Evolutionary conservation across 1,140 invertebrate species (phyloP).

Genomic region (Antheraea mylitta): DNA sequence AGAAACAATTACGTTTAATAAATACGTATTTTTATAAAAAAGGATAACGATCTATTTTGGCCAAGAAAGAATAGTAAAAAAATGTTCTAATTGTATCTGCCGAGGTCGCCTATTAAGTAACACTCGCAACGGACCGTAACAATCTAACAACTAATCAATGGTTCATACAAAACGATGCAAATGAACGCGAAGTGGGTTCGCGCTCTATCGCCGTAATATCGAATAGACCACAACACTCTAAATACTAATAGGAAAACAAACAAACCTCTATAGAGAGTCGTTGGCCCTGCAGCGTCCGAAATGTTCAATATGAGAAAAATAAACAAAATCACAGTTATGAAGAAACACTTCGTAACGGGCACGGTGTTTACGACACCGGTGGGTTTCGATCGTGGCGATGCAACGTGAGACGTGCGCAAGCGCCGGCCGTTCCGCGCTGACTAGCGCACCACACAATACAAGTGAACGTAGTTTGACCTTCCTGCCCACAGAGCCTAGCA

Average conservation of each 20-base stretch:
- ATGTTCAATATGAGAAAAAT: slow-evolving; percentile 51
- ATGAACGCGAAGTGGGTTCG: slow-evolving; percentile 35
- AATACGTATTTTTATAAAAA: not conserved
- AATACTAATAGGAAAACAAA: slow-evolving; percentile 25
- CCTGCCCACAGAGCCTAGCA: slow-evolving; percentile 64
- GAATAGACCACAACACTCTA: slow-evolving; percentile 32
- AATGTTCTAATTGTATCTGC: not conserved
- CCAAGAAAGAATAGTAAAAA: not conserved
- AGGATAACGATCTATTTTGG: not conserved
- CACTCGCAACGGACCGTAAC: slow-evolving; percentile 56
- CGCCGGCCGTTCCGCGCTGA: slow-evolving; percentile 62
- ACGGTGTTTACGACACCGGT: slow-evolving; percentile 43
- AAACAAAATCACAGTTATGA: slow-evolving; percentile 68
- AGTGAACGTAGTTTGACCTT: slow-evolving; percentile 68
- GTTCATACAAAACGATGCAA: slow-evolving; percentile 54
- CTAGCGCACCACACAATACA: slow-evolving; percentile 37
- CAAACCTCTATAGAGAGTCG: slow-evolving; percentile 58
- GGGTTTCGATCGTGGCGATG: slow-evolving; percentile 31
- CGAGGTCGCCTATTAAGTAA: slow-evolving; percentile 54
- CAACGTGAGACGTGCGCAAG: slow-evolving; percentile 51
- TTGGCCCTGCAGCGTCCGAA: slow-evolving; percentile 42
- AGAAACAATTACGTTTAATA: not conserved
- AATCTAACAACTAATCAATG: slow-evolving; percentile 62
- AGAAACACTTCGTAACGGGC: slow-evolving; percentile 68
- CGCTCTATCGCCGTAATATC: slow-evolving; percentile 30